These are phyloP conservation scores for Orchesella cincta DNA, from an alignment of 1,140 invertebrate genomes.

Conservation along the genomic window DNA sequence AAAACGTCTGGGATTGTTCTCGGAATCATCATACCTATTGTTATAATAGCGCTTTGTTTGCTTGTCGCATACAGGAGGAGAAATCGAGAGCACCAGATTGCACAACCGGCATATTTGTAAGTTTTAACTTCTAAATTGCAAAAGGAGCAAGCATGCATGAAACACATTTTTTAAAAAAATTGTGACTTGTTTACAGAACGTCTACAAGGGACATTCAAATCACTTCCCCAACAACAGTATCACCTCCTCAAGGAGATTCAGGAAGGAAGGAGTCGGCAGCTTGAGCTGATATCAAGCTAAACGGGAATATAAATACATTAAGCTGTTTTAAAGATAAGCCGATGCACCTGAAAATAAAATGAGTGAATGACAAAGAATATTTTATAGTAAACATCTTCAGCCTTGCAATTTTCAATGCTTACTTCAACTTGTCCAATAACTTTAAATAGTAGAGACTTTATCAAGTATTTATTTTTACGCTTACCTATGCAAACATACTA, in stretches of 20 bases:
- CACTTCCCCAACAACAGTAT: background rate
- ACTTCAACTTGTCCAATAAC: too few relatives aligned
- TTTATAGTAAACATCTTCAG: too few relatives aligned
- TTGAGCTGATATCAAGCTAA: too few relatives aligned
- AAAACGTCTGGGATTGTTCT: constrained; percentile 47
- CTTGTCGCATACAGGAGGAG: constrained; percentile 8
- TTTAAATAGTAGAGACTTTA: too few relatives aligned
- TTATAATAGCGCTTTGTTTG: constrained; percentile 40
- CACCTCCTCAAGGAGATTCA: background rate
- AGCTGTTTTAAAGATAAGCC: too few relatives aligned
- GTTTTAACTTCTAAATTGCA: background rate
- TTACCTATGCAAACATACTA: too few relatives aligned
- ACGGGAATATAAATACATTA: too few relatives aligned
- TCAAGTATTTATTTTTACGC: too few relatives aligned
- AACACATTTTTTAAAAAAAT: background rate
- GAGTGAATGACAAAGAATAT: too few relatives aligned
- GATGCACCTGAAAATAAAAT: too few relatives aligned
- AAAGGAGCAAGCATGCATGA: background rate
- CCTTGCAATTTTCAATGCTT: too few relatives aligned
- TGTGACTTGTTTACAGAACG: background rate
- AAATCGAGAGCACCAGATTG: constrained; percentile 33
- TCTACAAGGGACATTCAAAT: constrained; percentile 5
- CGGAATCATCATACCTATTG: constrained; percentile 43
- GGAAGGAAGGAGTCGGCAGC: background rate
- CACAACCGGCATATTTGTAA: constrained; percentile 7